Evolutionary conservation across 1,140 invertebrate genomes (phyloP).

Genomic region (Rhopalosiphum padi): DNA sequence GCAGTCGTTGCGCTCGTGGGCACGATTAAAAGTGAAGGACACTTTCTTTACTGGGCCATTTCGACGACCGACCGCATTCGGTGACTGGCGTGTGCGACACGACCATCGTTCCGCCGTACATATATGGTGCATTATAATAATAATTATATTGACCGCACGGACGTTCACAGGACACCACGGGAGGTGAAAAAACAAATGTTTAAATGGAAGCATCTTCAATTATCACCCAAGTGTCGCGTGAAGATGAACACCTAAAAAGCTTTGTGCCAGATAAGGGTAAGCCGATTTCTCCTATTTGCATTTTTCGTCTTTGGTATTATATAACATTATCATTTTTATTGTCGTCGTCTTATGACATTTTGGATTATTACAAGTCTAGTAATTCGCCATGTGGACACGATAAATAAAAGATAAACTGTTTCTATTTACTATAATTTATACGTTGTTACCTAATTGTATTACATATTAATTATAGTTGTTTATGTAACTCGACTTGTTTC

Average conservation of each 20-base stretch:
- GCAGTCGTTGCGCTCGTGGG: background rate
- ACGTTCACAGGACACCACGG: background rate
- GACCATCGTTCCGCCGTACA: background rate
- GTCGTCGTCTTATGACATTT: background rate
- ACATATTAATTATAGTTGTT: background rate
- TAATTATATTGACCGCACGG: background rate
- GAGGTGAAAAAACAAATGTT: conserved; percentile 70
- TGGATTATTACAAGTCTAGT: background rate
- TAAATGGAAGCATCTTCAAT: conserved; percentile 98
- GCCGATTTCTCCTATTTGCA: background rate
- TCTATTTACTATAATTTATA: background rate
- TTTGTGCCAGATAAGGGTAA: conserved; percentile 91
- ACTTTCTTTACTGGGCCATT: conserved; percentile 29
- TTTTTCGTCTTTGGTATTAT: background rate
- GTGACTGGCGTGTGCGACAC: background rate
- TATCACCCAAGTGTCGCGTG: conserved; percentile 95
- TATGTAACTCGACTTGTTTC: background rate
- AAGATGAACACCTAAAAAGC: conserved; percentile 93
- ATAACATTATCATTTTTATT: background rate
- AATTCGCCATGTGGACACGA: background rate
- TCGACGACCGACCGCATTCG: background rate
- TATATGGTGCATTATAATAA: background rate
- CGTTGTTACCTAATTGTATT: background rate
- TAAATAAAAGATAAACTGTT: background rate
- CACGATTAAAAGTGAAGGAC: conserved; percentile 16